Percentiles rank a stretch among this genome's conserved stretches.
phyloP scores from a whole-genome alignment of 2,888 invertebrate genomes.

The Charanyca ferruginea region DNA sequence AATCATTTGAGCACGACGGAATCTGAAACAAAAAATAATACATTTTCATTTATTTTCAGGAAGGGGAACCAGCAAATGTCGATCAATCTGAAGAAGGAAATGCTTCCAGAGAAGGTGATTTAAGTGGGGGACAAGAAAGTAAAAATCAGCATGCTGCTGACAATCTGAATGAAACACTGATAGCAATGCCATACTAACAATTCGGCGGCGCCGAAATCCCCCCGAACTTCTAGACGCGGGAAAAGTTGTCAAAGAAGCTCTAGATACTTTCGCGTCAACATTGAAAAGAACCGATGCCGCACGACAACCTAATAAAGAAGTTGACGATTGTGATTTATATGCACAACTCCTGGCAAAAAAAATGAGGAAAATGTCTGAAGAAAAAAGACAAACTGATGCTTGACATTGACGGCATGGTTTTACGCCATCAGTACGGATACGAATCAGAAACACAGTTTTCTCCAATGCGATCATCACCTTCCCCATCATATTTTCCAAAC shows the following conservation, averaged over 20 bases:
- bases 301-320: slow-evolving; percentile 6
- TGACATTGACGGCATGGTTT: slow-evolving; percentile 18
- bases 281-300: not conserved
- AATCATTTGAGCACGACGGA: slow-evolving; percentile 26
- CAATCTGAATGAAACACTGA: too few relatives aligned
- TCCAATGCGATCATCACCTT: slow-evolving; percentile 30
- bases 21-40: slow-evolving; percentile 30
- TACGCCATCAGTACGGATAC: slow-evolving; percentile 20
- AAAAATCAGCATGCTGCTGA: slow-evolving; percentile 21
- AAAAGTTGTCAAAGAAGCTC: slow-evolving; percentile 24
- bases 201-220: too few relatives aligned
- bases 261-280: slow-evolving; percentile 4
- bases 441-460: slow-evolving; percentile 26
- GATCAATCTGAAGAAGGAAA: slow-evolving; percentile 7
- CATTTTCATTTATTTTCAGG: slow-evolving; percentile 21
- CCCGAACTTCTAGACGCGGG: too few relatives aligned
- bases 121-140: slow-evolving; percentile 16
- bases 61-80: slow-evolving; percentile 19
- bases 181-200: too few relatives aligned
- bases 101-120: slow-evolving; percentile 5
- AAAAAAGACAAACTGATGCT: slow-evolving; percentile 18
- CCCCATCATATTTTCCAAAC: slow-evolving; percentile 27
- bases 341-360: too few relatives aligned
- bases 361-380: too few relatives aligned
- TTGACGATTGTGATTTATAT: not conserved